Conservation (phyloP, 53 echinoderm and acorn worm species). For the Crossaster papposus region DNA sequence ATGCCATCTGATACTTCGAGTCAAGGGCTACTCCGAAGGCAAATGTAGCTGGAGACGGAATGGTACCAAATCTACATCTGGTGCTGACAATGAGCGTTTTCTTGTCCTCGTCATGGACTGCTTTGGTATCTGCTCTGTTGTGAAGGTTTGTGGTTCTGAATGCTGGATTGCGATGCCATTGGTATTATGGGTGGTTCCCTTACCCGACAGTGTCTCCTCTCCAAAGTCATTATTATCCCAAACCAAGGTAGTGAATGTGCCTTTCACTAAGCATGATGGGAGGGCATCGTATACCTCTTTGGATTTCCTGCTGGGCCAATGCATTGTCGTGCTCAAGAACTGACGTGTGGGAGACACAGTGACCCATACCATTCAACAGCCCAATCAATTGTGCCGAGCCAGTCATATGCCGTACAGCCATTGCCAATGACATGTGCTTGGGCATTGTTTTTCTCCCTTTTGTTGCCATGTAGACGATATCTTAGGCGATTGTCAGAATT, state of each 20-base stretch:
- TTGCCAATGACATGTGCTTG: conserved; percentile 54
- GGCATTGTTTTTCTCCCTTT: conserved; percentile 48
- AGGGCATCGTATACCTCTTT: conserved; percentile 44
- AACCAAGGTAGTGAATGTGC: conserved; percentile 26
- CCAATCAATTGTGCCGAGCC: conserved; percentile 50
- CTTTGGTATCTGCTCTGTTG: neutral
- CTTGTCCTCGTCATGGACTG: conserved; percentile 23
- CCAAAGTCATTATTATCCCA: neutral
- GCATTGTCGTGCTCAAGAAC: conserved; percentile 79
- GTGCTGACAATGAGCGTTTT: conserved; percentile 31
- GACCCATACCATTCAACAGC: conserved; percentile 48
- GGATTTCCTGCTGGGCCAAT: conserved; percentile 61
- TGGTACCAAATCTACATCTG: neutral
- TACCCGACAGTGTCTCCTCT: neutral
- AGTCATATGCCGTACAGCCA: conserved; percentile 48
- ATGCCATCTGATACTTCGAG: too few relatives aligned
- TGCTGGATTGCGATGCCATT: conserved; percentile 56
- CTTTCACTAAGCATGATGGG: conserved; percentile 35
- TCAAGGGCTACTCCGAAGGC: too few relatives aligned
- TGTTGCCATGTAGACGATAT: conserved; percentile 56
- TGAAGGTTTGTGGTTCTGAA: neutral
- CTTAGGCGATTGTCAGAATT: conserved; percentile 53
- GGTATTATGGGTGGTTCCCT: conserved; percentile 56
- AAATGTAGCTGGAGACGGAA: neutral
- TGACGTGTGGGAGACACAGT: conserved; percentile 51